Base-by-base conservation (phyloP, 53 echinoderm and acorn worm genomes). In the Luidia sarsii region DNA sequence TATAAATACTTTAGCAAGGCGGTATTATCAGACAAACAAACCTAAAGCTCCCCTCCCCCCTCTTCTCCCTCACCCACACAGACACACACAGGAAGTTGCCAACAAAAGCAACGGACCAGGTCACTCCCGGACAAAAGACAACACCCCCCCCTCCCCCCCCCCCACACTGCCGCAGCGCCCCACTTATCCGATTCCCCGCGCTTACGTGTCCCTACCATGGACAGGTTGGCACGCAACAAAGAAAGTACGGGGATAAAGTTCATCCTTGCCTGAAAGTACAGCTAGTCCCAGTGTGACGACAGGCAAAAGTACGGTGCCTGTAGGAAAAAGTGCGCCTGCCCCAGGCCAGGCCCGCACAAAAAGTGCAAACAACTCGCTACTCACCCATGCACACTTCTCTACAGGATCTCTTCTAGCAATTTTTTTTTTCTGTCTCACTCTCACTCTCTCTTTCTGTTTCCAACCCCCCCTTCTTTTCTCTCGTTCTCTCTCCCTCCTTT, bases 161-260 rank as follows among this genome's bases (percentile, higher is more conserved):
- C n/a, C 52, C 57, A 24, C 57, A 62, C 73, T 46, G 67, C 67
- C 14, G 43, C 35, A 45, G 37, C 73, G 73, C 52, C 84, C 84
- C 73, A 73, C 73, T 84, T 84, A 20, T 52, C 70, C 27, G 37
- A 31, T 21, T 67, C 34, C 61, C 77, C 50, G 60, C 36, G 30
- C 64, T 62, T 57, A 82, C 57, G 69, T 43, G 68, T 67, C 82
- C 68, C 67, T 73, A 65, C 65, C 30, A 73, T 84, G 84, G 84
- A 63, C 84, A 84, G 73, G 72, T 84, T 84, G 84, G 73, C 84
- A 84, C 84, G 73, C 84, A 71, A 84, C 84, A 84, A 84, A 84
- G 84, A 84, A 84, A 84, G 84, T 84, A 57, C 84, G 72, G 48
- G 68, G 84, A 71, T 57, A 84, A 84, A 63, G 84, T 84, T 84